phyloP scores from a whole-genome alignment of 2,113 vertebrate genomes.

The Bos indicus region DNA sequence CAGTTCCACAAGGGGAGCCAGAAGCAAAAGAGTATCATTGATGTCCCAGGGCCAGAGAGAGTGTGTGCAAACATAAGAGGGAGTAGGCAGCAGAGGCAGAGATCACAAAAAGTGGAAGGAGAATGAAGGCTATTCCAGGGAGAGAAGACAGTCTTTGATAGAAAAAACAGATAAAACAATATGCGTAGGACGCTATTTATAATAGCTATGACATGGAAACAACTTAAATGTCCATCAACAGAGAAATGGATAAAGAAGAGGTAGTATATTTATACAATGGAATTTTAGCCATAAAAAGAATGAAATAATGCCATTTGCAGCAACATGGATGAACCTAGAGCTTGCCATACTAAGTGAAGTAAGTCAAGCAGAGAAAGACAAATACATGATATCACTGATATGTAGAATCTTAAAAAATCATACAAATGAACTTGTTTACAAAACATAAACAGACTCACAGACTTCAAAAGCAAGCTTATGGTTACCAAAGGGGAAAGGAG shows the following conservation, averaged over 20 bases:
- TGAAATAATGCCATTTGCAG: background rate
- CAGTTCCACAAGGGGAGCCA: background rate
- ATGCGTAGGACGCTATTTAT: background rate
- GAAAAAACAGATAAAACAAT: background rate
- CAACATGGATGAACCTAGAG: background rate
- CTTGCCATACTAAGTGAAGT: background rate
- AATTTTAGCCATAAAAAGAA: background rate
- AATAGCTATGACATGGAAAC: background rate
- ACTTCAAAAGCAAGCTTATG: background rate
- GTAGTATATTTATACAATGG: background rate
- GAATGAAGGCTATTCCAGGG: background rate
- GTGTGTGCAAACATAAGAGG: background rate
- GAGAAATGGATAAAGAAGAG: background rate
- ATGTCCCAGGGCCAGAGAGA: background rate
- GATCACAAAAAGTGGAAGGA: background rate
- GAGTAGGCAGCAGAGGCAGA: background rate
- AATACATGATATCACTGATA: background rate
- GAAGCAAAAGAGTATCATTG: background rate
- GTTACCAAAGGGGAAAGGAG: background rate
- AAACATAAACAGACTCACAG: background rate
- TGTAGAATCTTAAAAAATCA: background rate
- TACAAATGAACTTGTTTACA: background rate
- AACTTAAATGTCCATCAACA: background rate
- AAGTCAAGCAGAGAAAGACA: background rate
- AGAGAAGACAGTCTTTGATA: background rate